Percentiles rank a stretch among this genome's conserved stretches.
These are phyloP conservation scores for Chrysaora quinquecirrha DNA, from an alignment of 30 jellyfish, hydroid and myxozoan species.

Conservation along the genomic window DNA sequence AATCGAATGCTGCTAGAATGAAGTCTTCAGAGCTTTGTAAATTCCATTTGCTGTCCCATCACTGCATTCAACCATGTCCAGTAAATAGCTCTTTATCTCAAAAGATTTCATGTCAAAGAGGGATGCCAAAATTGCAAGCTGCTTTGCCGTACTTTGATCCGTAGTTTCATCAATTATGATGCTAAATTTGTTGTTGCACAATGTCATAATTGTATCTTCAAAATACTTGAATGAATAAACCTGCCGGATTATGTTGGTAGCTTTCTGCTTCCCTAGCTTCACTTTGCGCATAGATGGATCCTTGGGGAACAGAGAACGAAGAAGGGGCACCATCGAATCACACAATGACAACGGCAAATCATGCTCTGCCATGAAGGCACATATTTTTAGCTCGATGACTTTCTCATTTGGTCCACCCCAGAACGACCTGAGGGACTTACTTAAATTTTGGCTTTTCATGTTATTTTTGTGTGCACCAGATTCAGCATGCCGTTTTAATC, in stretches of 20 bases:
- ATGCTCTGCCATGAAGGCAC: constrained; percentile 50
- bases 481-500: constrained; percentile 10
- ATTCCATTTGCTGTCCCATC: constrained; percentile 61
- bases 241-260: constrained; percentile 45
- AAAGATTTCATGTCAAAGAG: constrained; percentile 25
- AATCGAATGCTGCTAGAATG: constrained; percentile 19
- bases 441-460: neutral
- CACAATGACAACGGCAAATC: constrained; percentile 22
- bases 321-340: constrained; percentile 15
- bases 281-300: constrained; percentile 4
- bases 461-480: constrained; percentile 7
- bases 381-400: constrained; percentile 7
- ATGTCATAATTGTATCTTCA: neutral
- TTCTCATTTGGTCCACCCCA: neutral
- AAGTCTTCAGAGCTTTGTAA: constrained; percentile 15
- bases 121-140: constrained; percentile 38
- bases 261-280: constrained; percentile 42
- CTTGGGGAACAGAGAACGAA: constrained; percentile 18
- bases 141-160: constrained; percentile 31
- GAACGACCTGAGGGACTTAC: constrained; percentile 2
- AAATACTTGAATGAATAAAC: constrained; percentile 23
- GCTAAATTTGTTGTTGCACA: constrained; percentile 21
- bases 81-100: constrained; percentile 7
- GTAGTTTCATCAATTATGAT: constrained; percentile 52
- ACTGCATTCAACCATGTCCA: constrained; percentile 57